Base-by-base conservation (phyloP, 2,888 invertebrate species). In the Tetrapedia diversipes region DNA sequence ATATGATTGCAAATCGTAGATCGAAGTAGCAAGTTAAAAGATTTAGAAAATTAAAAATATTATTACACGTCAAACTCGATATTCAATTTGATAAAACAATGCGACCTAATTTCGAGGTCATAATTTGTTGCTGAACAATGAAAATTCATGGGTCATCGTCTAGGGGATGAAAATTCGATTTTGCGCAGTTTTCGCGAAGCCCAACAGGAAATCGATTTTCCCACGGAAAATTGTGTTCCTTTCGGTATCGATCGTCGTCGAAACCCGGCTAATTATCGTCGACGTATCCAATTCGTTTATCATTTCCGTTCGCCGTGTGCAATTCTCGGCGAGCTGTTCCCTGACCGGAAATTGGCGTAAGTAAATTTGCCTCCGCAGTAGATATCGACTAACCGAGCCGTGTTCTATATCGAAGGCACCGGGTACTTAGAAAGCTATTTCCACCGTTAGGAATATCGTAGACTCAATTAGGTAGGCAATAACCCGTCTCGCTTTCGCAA, bases 301-400 rank as follows among this genome's bases (percentile, higher is more conserved):
- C 64, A 60, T 65, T 77, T 64, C 54, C 69, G 68, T 57, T 53
- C 53, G 11, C 11, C 45, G 54, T 51, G 45, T 47, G 41, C 49
- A 54, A 68, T 61, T 63, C 70, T 41, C 43, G 14, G 51, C 37
- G 60, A 74, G 67, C 68, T 61, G 59, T 53, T 69, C 66, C 24
- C 47, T 65, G 60, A 74, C 69, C 74, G 81, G 74, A 80, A 75
- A 84, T 81, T 79, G 77, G 67, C 51, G 64, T 61, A 64, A 73
- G 76, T 73, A 66, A 83, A 83, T 79, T 78, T 69, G 70, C 79
- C 67, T 71, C 41, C 53, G 47, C 41, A 47, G 37, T 41, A 59
- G 72, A 68, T 61, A 39, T 70, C 70, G 71, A 60, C 63, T 68
- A 80, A 75, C 75, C 65, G 61, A 34, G 61, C 65, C 49, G 22